Base-by-base conservation (phyloP, 2,113 vertebrate genomes). In the Vidua macroura region DNA sequence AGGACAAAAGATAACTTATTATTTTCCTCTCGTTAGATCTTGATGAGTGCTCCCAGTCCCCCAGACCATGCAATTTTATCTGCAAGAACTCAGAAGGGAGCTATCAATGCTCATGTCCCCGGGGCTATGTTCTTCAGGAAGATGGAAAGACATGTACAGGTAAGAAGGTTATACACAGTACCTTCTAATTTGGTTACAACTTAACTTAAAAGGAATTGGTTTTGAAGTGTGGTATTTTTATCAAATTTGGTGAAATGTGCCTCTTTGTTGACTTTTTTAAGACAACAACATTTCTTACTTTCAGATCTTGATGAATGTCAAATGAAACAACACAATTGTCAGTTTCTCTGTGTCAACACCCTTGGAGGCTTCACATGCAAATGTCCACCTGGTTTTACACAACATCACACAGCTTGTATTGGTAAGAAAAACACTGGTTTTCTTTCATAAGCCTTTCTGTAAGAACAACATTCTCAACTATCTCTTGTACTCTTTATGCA, bases 241-340 rank as follows among this genome's bases (percentile, higher is more conserved):
- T 43, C 28, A 58, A 41, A 22, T 75, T 81, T 62, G 60, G 87
- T 53, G 48, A 52, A 37, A 37, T 11, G 31, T 43, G 31, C n/a
- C 16, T 55, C 25, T 28, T 62, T 14, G 15, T 15, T 58, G 35
- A 82, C 16, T 43, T 63, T 69, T 46, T 37, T 33, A 87, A 93
- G 48, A 79, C 25, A 25, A 39, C 44, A 48, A 9, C 23, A 87
- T 53, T 49, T 95, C 82, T 96, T 93, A 91, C 84, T 90, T 96
- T 68, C 96, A 98, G 98, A 99, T 96, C 98, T 99, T 59, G 98
- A 98, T 69, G 98, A 99, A 97, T 99, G 98, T 96, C 98, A 98
- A 62, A 98, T 97, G 68, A 98, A 98, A 73, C 98, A 98, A 52
- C 98, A 99, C 90, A 99, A 98, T 20, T 99, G 98, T 94, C 98